Percentiles rank a stretch among this genome's conserved stretches.
Evolutionary conservation across 2,797 vertebrate genomes (phyloP).

Genomic region (Sciaenops ocellatus): DNA sequence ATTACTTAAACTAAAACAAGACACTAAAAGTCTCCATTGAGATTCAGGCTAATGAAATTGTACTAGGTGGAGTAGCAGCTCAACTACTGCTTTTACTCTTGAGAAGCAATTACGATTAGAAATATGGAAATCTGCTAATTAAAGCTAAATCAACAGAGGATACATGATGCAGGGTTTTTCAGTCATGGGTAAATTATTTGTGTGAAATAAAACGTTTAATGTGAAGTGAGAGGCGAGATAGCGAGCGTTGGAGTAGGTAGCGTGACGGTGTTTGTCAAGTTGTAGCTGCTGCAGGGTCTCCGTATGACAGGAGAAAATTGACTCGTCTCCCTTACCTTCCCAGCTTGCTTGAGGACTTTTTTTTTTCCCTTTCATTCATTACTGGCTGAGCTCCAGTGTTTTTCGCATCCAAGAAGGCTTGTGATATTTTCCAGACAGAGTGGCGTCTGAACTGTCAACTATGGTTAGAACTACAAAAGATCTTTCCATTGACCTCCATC

Average conservation of each 20-base stretch:
- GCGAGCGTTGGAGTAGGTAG: constrained; percentile 41
- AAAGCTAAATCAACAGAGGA: constrained; percentile 65
- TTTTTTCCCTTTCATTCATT: constrained; percentile 58
- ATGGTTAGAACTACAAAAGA: constrained; percentile 35
- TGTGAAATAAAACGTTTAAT: constrained; percentile 57
- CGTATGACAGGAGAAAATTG: constrained; percentile 68
- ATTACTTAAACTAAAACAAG: constrained; percentile 35
- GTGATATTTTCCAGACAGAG: constrained; percentile 53
- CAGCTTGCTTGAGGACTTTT: constrained; percentile 62
- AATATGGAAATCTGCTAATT: constrained; percentile 68
- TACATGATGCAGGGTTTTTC: constrained; percentile 28
- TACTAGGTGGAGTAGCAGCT: constrained; percentile 20
- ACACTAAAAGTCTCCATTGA: constrained; percentile 31
- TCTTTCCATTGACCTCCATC: constrained; percentile 52
- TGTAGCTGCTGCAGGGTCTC: constrained; percentile 47
- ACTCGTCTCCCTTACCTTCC: constrained; percentile 63
- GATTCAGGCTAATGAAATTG: constrained; percentile 44
- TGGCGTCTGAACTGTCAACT: constrained; percentile 54
- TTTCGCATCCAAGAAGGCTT: constrained; percentile 50
- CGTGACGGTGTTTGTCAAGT: constrained; percentile 65
- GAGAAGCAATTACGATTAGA: constrained; percentile 65
- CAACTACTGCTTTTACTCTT: constrained; percentile 27
- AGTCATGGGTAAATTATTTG: constrained; percentile 39
- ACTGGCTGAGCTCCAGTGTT: constrained; percentile 48
- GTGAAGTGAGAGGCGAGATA: constrained; percentile 51